phyloP scores from a whole-genome alignment of 2,797 vertebrate genomes.

The Eutrigla gurnardus region DNA sequence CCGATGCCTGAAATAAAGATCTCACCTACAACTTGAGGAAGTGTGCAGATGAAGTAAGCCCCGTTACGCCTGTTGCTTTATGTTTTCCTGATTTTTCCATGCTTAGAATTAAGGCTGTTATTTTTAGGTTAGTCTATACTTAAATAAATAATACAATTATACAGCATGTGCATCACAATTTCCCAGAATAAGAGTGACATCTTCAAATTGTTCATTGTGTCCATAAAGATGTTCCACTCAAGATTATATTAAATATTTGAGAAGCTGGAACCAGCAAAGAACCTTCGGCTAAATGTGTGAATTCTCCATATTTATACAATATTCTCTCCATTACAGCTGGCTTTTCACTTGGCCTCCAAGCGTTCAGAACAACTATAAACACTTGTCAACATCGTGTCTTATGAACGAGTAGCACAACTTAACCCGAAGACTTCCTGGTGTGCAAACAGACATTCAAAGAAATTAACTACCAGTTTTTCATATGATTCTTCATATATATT shows the following conservation, averaged over 20 bases:
- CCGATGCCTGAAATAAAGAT: conserved; percentile 21
- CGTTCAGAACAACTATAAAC: background rate
- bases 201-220: background rate
- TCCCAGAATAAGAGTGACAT: background rate
- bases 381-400: background rate
- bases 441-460: background rate
- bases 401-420: background rate
- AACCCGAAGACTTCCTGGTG: background rate
- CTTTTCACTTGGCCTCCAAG: background rate
- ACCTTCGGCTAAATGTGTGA: too few species aligned
- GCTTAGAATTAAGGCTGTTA: background rate
- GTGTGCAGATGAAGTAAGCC: background rate
- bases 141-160: background rate
- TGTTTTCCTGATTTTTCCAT: background rate
- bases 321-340: background rate
- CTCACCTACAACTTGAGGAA: background rate
- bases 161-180: background rate
- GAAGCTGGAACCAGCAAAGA: background rate
- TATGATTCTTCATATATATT: background rate
- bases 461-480: background rate
- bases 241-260: background rate
- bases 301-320: background rate
- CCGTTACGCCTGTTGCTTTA: background rate
- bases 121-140: background rate
- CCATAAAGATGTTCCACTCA: background rate